Base-by-base conservation (phyloP, 2,888 invertebrate species). In the Gerosis bhagava region DNA sequence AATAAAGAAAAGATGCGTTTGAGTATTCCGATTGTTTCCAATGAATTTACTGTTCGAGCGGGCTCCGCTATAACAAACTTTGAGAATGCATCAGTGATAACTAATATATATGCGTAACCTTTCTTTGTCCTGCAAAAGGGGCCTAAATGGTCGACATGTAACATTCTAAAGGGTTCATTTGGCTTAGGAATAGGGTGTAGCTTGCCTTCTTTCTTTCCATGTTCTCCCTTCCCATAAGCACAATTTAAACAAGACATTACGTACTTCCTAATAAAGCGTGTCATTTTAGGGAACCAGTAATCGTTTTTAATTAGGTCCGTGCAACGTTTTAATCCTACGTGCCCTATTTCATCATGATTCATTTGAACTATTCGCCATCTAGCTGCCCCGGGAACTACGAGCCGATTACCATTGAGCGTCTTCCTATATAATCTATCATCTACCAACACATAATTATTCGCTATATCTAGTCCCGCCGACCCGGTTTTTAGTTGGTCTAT, bases 271-370 rank as follows among this genome's bases (percentile, higher is more conserved):
- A 32, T 32, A 17, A 32, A 32, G 4, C 32, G 17, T 6, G 32
- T 11, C 32, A 32, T 32, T 19, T 21, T 32, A 10, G 32, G 32
- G n/a, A 32, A 32, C 32, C 32, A 32, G 12, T 15, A 37, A 3
- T 37, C 29, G 1, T 15, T 22, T 29, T 45, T 45, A 62, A 70
- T 59, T 5, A 63, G 11, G 1, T 59, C 55, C 6, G 12, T 24
- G 21, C 60, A 62, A 8, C 51, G 46, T 7, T 63, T 46, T 4
- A 61, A 50, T 0, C 62, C 62, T 11, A 62, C 50, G 34, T 70
- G 65, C 1, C 72, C 68, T 5, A 70, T 62, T 0, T 70, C 60
- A 41, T 71, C 67, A 37, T 69, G 70, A 31, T 62, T 58, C 61
- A 65, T 67, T 21, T 65, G 63, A 1, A 66, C 11, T 7, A 71